These are phyloP conservation scores for Gadus macrocephalus DNA, from an alignment of 2,113 vertebrate genomes.

Conservation along the genomic window DNA sequence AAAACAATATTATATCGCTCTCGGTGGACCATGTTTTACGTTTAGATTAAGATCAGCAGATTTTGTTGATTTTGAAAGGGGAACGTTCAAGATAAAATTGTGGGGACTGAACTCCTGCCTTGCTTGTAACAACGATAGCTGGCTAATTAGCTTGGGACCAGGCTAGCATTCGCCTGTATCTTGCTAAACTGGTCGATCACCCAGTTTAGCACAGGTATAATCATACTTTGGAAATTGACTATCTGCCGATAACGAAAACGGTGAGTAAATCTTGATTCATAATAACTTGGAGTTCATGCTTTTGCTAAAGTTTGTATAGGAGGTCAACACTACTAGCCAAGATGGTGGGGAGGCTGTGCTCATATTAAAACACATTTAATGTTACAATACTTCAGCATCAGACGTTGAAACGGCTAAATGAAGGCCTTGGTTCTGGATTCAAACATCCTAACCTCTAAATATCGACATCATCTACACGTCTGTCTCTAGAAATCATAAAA, in stretches of 20 bases:
- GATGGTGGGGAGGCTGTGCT: no score
- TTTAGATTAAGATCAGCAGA: not conserved
- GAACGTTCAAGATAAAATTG: not conserved
- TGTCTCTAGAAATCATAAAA: no score
- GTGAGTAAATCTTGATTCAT: slow-evolving; percentile 34
- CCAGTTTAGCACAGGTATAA: slow-evolving; percentile 6
- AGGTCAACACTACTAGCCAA: not conserved
- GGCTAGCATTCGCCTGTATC: slow-evolving; percentile 25
- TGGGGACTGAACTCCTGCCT: not conserved
- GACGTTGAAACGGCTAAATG: no score
- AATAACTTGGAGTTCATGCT: not conserved
- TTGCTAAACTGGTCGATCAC: slow-evolving; percentile 20
- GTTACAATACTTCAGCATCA: no score
- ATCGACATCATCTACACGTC: no score
- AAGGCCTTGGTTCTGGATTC: no score
- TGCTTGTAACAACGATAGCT: not conserved
- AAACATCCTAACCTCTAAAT: no score
- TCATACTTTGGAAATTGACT: not conserved
- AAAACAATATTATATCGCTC: not conserved
- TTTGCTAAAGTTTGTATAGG: not conserved
- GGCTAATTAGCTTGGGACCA: slow-evolving; percentile 28
- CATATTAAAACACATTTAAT: no score
- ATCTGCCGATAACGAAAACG: not conserved
- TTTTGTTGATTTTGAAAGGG: not conserved
- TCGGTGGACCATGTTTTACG: slow-evolving; percentile 18